A percentile compares a stretch with the other conserved stretches of the same genome.
These are phyloP conservation scores for Amblyjoppa proteus DNA, from an alignment of 2,888 invertebrate species.

Conservation along the genomic window DNA sequence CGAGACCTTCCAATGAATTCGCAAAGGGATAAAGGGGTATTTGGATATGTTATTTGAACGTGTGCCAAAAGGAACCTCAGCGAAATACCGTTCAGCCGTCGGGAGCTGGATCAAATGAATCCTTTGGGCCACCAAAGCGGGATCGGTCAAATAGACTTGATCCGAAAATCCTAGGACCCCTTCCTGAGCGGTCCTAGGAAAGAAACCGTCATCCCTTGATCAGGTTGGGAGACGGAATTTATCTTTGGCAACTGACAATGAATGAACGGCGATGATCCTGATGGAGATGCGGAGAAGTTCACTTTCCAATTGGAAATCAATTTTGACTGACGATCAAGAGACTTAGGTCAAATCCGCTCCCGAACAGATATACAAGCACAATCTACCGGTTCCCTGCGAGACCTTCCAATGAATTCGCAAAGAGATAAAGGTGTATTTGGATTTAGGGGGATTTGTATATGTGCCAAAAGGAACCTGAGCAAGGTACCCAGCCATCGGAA, in stretches of 20 bases:
- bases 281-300: no score
- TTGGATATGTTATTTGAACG: background rate
- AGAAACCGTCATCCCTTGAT: background rate
- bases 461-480: background rate
- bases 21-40: background rate
- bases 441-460: background rate
- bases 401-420: no score
- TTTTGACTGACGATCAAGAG: no score
- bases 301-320: no score
- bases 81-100: background rate
- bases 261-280: no score
- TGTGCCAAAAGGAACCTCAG: background rate
- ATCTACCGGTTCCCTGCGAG: background rate
- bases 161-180: background rate
- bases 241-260: no score
- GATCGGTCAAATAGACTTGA: background rate
- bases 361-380: no score
- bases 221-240: no score
- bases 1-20: background rate
- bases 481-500: background rate
- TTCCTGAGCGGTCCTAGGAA: background rate
- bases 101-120: background rate
- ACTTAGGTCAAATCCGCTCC: no score
- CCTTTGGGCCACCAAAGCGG: accelerated
- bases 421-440: background rate